Percentiles rank a stretch among this genome's conserved stretches.
Conservation (phyloP, 1,140 invertebrate genomes). For the Schlechtendalia chinensis region DNA sequence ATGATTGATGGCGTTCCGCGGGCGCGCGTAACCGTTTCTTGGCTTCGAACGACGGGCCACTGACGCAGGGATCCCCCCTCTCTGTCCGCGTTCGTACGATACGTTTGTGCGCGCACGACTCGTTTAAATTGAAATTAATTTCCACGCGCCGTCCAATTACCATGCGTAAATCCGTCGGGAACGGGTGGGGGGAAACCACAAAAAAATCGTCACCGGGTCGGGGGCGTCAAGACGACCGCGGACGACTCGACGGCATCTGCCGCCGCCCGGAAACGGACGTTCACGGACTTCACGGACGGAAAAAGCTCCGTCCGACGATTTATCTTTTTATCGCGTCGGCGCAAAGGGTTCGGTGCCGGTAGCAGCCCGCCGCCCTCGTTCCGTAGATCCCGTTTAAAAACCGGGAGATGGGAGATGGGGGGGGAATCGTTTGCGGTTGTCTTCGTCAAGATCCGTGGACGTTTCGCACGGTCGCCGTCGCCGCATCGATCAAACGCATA, state of each 20-base stretch:
- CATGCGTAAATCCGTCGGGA: constrained; percentile 16
- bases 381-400: background rate
- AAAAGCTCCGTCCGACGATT: constrained; percentile 16
- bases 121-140: constrained; percentile 50
- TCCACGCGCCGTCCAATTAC: constrained; percentile 32
- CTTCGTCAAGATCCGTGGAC: background rate
- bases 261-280: no score
- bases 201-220: constrained; percentile 27
- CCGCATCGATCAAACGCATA: no score
- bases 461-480: constrained; percentile 8
- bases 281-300: no score
- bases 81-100: background rate
- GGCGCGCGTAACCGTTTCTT: constrained; percentile 42
- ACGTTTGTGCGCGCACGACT: constrained; percentile 29
- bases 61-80: constrained; percentile 17
- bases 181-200: no score
- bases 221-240: no score
- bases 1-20: constrained; percentile 39
- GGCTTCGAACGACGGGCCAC: constrained; percentile 43
- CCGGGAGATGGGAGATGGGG: background rate
- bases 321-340: background rate
- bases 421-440: background rate
- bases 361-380: no score
- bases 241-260: no score
- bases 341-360: constrained; percentile 35